Base-by-base conservation (phyloP, 2,888 invertebrate genomes). In the Eristalis tenax region DNA sequence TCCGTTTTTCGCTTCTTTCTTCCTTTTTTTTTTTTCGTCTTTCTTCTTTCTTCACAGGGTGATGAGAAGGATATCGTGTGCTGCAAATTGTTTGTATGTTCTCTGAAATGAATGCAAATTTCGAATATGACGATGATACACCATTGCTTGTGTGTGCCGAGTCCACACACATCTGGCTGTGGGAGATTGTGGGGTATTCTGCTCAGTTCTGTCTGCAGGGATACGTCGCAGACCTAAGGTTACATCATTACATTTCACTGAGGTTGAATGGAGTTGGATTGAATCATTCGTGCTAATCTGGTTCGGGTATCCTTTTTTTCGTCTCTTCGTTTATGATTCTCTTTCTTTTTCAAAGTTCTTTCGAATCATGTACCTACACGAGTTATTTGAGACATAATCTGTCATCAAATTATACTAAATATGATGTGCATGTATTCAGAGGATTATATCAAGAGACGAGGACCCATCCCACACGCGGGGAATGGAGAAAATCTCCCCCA, bases 51-150 rank as follows among this genome's bases (percentile, higher is more conserved):
- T 56, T 11, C 15, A 63, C 63, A 50, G 68, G 50, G 23, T 69
- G 77, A 35, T 23, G 15, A 35, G 23, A 69, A 38, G 64, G 56
- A 40, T 40, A 57, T 40, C 57, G 64, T 70, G 35, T 77, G 50
- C 15, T 68, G 40, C 35, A 23, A 22, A 69, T 77, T 77, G 32
- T 63, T 61, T 28, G 57, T 68, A 3, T n/a, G 35, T 35, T 70
- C 63, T 26, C 32, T 23, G 64, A 22, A 78, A 40, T n/a, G 35
- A 65, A 78, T 71, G 64, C 32, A 78, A 78, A 78, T 57, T 71
- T 66, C 35, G 28, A 77, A 65, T 75, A 22, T 61, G 38, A 71
- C 28, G 71, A 43, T 63, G 73, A 50, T 73, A 26, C 35, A 8
- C 8, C 50, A 18, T 50, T 50, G 18, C 18, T 50, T 50, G n/a